Evolutionary conservation across 2,113 vertebrate genomes (phyloP).

Genomic region (Penelope pileata): DNA sequence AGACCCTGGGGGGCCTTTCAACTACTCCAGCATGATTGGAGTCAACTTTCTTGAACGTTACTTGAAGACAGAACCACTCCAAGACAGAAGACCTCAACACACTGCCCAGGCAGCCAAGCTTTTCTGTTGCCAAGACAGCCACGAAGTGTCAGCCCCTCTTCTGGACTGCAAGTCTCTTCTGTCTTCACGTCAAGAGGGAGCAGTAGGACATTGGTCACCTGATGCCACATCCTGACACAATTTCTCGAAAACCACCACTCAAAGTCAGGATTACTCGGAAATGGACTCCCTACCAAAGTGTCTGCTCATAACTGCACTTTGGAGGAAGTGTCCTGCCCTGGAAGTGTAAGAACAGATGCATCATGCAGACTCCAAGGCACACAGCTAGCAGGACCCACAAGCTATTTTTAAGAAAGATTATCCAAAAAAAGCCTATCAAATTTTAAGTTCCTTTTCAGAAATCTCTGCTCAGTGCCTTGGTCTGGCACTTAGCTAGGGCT

Average conservation of each 20-base stretch:
- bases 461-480: neutral
- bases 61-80: neutral
- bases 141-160: neutral
- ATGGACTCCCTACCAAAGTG: neutral
- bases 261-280: neutral
- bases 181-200: neutral
- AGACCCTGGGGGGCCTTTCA: neutral
- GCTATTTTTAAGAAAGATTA: neutral
- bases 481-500: neutral
- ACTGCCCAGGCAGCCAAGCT: neutral
- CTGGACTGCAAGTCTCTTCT: neutral
- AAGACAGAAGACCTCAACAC: neutral
- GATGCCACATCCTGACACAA: no score
- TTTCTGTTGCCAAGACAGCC: neutral
- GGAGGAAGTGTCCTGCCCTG: neutral
- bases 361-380: no score
- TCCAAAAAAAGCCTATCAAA: neutral
- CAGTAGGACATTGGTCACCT: neutral
- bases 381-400: neutral
- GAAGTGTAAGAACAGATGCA: neutral
- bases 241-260: neutral
- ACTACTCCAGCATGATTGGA: neutral
- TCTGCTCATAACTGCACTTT: neutral
- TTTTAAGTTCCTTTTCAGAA: neutral
- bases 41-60: neutral